Conservation (phyloP, 2,113 vertebrate genomes). For the Cynoglossus semilaevis region DNA sequence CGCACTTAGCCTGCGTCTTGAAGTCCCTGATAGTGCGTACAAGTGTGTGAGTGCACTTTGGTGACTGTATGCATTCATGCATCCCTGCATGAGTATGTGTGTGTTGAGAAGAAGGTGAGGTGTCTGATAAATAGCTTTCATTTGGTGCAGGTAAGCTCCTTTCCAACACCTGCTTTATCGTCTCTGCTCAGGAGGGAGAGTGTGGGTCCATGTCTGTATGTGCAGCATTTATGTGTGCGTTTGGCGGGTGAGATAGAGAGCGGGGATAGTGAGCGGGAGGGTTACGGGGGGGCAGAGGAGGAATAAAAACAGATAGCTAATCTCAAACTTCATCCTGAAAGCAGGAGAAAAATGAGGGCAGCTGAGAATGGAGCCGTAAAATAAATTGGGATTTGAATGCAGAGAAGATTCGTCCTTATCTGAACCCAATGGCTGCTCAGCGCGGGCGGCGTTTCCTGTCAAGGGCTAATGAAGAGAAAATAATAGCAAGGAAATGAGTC, state of each 20-base stretch:
- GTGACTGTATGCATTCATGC: too few relatives aligned
- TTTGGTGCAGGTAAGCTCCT: conserved; percentile 59
- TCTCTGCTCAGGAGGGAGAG: conserved; percentile 44
- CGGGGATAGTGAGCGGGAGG: background rate
- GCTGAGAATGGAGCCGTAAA: conserved; percentile 35
- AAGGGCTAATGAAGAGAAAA: conserved; percentile 13
- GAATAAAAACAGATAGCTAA: conserved; percentile 36
- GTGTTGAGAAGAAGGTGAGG: conserved; percentile 37
- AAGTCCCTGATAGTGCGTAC: conserved; percentile 23
- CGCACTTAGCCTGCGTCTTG: conserved; percentile 46
- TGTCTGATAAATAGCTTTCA: conserved; percentile 64
- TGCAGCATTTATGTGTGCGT: background rate
- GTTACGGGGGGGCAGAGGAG: too few relatives aligned
- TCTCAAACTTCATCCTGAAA: conserved; percentile 35
- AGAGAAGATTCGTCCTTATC: conserved; percentile 25
- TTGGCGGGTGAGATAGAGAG: background rate
- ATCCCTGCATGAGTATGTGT: conserved; percentile 10
- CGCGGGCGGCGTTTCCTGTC: conserved; percentile 11
- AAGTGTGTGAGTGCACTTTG: too few relatives aligned
- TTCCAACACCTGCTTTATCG: conserved; percentile 64
- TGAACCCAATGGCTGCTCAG: conserved; percentile 3
- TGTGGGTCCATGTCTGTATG: conserved; percentile 4
- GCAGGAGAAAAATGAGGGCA: conserved; percentile 23
- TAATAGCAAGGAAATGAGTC: background rate
- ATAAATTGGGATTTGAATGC: conserved; percentile 33